phyloP scores from a whole-genome alignment of 2,888 invertebrate genomes.

The Ophion ventricosus region DNA sequence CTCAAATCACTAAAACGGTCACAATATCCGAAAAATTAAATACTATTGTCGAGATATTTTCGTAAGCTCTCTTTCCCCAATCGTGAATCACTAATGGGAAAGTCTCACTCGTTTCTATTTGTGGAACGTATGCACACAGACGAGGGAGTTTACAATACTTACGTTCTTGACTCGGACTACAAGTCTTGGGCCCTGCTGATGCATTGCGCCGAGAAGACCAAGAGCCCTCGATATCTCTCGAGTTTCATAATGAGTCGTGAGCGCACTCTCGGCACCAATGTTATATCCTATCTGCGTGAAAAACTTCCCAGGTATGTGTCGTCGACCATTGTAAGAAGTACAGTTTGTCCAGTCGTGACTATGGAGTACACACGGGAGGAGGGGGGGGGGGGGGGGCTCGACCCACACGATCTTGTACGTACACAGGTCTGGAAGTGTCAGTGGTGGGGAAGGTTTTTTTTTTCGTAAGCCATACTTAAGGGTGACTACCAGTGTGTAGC shows the following conservation, averaged over 20 bases:
- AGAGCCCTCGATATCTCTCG: conserved; percentile 91
- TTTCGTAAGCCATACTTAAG: no score
- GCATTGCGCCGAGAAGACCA: conserved; percentile 93
- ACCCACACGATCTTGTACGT: neutral
- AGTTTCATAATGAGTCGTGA: conserved; percentile 91
- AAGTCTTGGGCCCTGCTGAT: conserved; percentile 92
- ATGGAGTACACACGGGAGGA: neutral
- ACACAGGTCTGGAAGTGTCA: neutral
- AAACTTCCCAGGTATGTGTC: conserved; percentile 86
- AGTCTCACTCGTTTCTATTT: conserved; percentile 59
- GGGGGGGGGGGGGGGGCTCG: no score
- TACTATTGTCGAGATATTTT: conserved; percentile 22
- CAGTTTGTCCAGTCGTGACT: neutral
- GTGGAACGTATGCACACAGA: conserved; percentile 84
- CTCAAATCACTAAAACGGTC: neutral
- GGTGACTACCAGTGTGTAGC: neutral
- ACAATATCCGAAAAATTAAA: neutral
- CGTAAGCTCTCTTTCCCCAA: neutral
- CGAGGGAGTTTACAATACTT: conserved; percentile 95
- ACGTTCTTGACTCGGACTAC: conserved; percentile 93
- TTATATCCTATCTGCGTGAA: conserved; percentile 90
- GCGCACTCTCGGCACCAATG: conserved; percentile 86
- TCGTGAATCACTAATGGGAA: conserved; percentile 61
- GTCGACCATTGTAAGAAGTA: neutral
- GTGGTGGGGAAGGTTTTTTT: no score